These are phyloP conservation scores for Lepidocolaptes lacrymiger DNA, from an alignment of 2,797 vertebrate genomes.

Conservation along the genomic window DNA sequence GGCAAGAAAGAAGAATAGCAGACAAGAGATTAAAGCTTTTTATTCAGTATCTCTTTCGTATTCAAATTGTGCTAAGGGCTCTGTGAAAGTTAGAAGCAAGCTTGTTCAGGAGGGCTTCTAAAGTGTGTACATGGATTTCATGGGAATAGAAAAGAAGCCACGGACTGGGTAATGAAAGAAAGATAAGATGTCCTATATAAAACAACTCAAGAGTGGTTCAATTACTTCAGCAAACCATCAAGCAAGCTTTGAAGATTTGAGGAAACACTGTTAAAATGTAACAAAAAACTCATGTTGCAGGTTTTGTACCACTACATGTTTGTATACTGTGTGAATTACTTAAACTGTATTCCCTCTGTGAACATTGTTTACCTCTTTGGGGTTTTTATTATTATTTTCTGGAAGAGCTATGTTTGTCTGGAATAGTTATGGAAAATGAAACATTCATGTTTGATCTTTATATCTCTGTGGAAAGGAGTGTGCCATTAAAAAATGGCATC, in stretches of 20 bases:
- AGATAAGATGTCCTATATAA: slow-evolving; percentile 87
- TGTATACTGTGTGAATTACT: slow-evolving; percentile 71
- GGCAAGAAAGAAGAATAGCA: slow-evolving; percentile 79
- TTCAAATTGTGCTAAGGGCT: slow-evolving; percentile 85
- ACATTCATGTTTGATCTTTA: slow-evolving; percentile 38
- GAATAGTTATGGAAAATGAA: slow-evolving; percentile 50
- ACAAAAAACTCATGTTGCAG: slow-evolving; percentile 76
- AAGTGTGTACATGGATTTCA: slow-evolving; percentile 83
- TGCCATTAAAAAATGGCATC: slow-evolving; percentile 10
- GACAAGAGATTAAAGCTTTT: slow-evolving; percentile 86
- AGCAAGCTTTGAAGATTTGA: slow-evolving; percentile 84
- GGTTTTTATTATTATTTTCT: slow-evolving; percentile 20
- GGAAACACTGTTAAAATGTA: slow-evolving; percentile 81
- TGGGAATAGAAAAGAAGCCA: slow-evolving; percentile 84
- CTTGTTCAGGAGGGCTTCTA: slow-evolving; percentile 85
- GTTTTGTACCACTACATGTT: slow-evolving; percentile 79
- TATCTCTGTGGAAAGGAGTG: slow-evolving; percentile 15
- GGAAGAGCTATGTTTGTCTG: slow-evolving; percentile 45
- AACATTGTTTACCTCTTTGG: slow-evolving; percentile 67
- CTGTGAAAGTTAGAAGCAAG: slow-evolving; percentile 85
- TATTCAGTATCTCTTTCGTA: slow-evolving; percentile 87
- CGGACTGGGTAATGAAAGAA: slow-evolving; percentile 83
- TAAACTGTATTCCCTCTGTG: slow-evolving; percentile 55
- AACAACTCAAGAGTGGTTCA: slow-evolving; percentile 86
- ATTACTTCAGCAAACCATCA: slow-evolving; percentile 84